Conservation (phyloP, 2,797 vertebrate species). For the Botia kubotai region DNA sequence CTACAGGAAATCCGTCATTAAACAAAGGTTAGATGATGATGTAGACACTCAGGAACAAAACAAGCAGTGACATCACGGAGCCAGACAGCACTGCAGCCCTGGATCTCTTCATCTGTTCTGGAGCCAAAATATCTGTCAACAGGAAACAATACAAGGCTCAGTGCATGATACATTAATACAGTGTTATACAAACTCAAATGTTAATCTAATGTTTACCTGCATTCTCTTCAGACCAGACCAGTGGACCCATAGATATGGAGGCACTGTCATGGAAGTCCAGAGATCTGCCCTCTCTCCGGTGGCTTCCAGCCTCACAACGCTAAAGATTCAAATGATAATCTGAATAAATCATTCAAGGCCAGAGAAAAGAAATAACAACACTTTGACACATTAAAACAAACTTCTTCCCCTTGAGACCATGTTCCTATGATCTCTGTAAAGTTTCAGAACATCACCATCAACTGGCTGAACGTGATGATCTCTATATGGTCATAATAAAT, state of each 20-base stretch:
- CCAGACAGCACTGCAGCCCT: background rate
- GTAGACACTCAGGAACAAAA: background rate
- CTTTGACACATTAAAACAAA: too few species aligned
- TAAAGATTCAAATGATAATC: constrained; percentile 40
- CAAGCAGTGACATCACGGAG: background rate
- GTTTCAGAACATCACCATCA: too few species aligned
- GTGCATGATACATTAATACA: background rate
- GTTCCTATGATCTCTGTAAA: too few species aligned
- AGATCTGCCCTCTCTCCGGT: constrained; percentile 1
- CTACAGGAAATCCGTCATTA: background rate
- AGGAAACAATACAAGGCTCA: background rate
- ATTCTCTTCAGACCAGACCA: background rate
- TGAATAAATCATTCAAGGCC: too few species aligned
- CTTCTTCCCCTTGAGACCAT: too few species aligned
- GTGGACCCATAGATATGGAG: constrained; percentile 65
- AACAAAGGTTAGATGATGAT: background rate
- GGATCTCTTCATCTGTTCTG: background rate
- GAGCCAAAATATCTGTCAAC: background rate
- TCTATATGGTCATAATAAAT: too few species aligned
- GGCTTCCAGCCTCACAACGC: constrained; percentile 61
- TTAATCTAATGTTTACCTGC: constrained; percentile 14
- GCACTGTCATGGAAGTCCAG: constrained; percentile 40
- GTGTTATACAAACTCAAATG: background rate
- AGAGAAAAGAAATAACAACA: too few species aligned
- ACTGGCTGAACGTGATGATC: too few species aligned